Conservation (phyloP, 2,113 vertebrate species). For the Epinephelus fuscoguttatus region DNA sequence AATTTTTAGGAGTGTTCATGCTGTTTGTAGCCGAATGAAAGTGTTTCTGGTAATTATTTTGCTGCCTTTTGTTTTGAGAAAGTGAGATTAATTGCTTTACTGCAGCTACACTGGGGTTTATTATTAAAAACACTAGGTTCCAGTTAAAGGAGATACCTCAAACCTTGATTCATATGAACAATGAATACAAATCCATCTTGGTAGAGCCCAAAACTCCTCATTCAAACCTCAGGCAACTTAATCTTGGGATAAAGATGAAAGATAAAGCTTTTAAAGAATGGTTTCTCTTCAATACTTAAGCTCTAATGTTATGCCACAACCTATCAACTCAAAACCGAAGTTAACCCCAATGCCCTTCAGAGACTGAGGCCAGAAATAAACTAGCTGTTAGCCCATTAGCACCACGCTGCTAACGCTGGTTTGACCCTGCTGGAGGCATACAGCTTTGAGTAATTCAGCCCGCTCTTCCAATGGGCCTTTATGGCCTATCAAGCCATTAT, state of each 20-base stretch:
- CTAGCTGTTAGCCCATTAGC: conserved; percentile 37
- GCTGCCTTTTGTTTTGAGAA: background rate
- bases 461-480: conserved; percentile 30
- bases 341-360: background rate
- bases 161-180: background rate
- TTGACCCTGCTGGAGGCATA: conserved; percentile 43
- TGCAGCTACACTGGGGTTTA: background rate
- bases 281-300: background rate
- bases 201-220: background rate
- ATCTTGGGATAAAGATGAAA: background rate
- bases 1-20: conserved; percentile 2
- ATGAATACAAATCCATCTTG: background rate
- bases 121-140: background rate
- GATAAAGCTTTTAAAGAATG: background rate
- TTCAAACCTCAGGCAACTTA: background rate
- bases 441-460: conserved; percentile 43
- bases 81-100: background rate
- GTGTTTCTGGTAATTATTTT: background rate
- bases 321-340: background rate
- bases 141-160: background rate
- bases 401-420: conserved; percentile 13
- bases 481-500: conserved; percentile 58
- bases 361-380: background rate
- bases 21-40: background rate
- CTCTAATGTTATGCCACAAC: background rate